Base-by-base conservation (phyloP, 2,888 invertebrate species). In the Philonicus albiceps region DNA sequence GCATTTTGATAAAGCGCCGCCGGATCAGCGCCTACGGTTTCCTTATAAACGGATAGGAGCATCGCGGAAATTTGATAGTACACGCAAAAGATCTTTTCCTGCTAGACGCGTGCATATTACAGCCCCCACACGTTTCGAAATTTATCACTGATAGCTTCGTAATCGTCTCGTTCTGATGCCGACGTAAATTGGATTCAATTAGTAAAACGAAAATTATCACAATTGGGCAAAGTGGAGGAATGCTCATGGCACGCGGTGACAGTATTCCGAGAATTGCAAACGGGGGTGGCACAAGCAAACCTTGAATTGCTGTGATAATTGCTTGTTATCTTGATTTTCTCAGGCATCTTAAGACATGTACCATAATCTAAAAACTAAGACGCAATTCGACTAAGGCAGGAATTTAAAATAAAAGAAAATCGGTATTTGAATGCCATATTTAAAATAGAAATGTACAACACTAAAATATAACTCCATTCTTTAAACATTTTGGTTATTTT, bases 181-280 rank as follows among this genome's bases (percentile, higher is more conserved):
- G 55, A n/a, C 81, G 81, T 34, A 81, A 81, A 81, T 81, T 81
- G 53, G 64, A 55, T 53, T 81, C 55, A 81, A 81, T 81, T 81
- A 81, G 81, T 64, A 55, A 81, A 55, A 22, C 11, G 34, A 55
- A 37, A 81, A 49, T 81, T 81, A 81, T 55, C 55, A n/a, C 81
- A 81, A 55, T 81, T 81, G 81, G 31, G 27, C 81, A 34, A 81
- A 81, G 19, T 81, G 81, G 19, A 64, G 11, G 64, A 64, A 64
- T 64, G 64, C 64, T 64, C 27, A 27, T 64, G 27, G 22, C 64
- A 64, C 27, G 27, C 64, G 64, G 27, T 22, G 64, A 64, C 27
- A 22, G 22, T n/a, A n/a, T 49, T 16, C 49, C 7, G n/a, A n/a
- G 64, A 64, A 64, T 64, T 27, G 64, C 22, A 11, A 64, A 64